Base-by-base conservation (phyloP, 1,140 invertebrate species). In the Platorchestia sp. region DNA sequence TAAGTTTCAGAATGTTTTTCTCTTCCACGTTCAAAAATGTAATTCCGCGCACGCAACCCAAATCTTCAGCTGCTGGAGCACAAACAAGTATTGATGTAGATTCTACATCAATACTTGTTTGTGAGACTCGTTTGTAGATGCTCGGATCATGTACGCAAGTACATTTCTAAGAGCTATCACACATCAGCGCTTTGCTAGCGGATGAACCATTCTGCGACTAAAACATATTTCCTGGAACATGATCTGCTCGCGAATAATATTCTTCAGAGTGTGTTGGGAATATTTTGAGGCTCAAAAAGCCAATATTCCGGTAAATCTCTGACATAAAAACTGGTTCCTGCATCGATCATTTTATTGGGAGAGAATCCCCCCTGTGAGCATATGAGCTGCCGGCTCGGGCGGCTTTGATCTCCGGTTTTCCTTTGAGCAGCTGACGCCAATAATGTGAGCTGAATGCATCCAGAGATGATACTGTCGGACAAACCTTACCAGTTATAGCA, bases 341-440 rank as follows among this genome's bases (percentile, higher is more conserved):
- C 87, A 42, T 89, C 87, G 87, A 89, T 89, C 87, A 42, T 89
- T 89, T 89, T 89, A 89, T 89, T 89, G 87, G 43, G 36, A 89
- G 3, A 44, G 43, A 89, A 89, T 89, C 41, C 36, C 27, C 41
- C 87, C 41, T 27, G n/a, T 27, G 5, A 44, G 87, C 87, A 16
- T 89, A 89, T 43, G 43, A 44, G 59, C 95, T 45, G 40, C 47
- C 6, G 45, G 53, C 86, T 42, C 10, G 5, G 41, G 40, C 45
- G 40, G 45, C 95, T 95, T 87, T 95, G 42, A 95, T 95, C 93
- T 47, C 41, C 96, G 59, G 10, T 36, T 14, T 42, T 45, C 5
- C 95, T 95, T 95, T 75, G 47, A 87, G 44, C 5, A 44, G 19
- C 91, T 93, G n/a, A 10, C 7, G 91, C 43, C 91, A 44, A 93